These are phyloP conservation scores for Xanthia togata DNA, from an alignment of 2,888 invertebrate species.

Conservation along the genomic window DNA sequence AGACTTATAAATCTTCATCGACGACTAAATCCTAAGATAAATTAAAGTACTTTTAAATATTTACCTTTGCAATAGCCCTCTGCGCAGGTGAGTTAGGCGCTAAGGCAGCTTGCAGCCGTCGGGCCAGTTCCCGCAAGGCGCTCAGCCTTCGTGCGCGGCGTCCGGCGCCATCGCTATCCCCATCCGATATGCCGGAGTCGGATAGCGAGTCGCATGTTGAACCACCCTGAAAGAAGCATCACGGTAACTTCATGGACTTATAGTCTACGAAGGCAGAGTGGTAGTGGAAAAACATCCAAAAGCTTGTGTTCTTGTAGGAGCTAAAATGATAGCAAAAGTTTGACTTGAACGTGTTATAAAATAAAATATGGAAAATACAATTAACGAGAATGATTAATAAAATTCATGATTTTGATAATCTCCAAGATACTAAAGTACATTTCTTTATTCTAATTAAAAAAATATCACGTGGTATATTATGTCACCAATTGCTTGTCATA, in stretches of 20 bases:
- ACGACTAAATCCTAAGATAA: neutral
- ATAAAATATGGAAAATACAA: neutral
- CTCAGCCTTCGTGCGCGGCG: constrained; percentile 92
- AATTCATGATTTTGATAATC: neutral
- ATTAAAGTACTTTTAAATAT: neutral
- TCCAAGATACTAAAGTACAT: neutral
- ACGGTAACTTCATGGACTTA: neutral
- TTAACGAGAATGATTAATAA: constrained; percentile 2
- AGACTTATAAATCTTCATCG: neutral
- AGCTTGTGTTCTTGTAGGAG: neutral
- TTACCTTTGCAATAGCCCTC: constrained; percentile 91
- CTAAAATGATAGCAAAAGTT: neutral
- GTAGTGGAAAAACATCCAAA: neutral
- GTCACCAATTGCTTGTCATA: neutral
- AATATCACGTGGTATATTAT: neutral
- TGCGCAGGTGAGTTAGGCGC: constrained; percentile 93
- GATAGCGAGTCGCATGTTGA: constrained; percentile 92
- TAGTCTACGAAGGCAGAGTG: neutral
- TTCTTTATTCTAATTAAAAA: constrained; percentile 2
- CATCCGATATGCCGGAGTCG: constrained; percentile 95
- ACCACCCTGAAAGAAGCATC: constrained; percentile 76
- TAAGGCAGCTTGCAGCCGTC: constrained; percentile 92
- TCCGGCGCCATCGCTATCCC: constrained; percentile 92
- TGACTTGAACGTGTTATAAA: neutral
- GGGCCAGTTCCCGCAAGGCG: constrained; percentile 92